phyloP scores from a whole-genome alignment of 92 coral and sea anemone genomes.

The Phymanthus crucifer region DNA sequence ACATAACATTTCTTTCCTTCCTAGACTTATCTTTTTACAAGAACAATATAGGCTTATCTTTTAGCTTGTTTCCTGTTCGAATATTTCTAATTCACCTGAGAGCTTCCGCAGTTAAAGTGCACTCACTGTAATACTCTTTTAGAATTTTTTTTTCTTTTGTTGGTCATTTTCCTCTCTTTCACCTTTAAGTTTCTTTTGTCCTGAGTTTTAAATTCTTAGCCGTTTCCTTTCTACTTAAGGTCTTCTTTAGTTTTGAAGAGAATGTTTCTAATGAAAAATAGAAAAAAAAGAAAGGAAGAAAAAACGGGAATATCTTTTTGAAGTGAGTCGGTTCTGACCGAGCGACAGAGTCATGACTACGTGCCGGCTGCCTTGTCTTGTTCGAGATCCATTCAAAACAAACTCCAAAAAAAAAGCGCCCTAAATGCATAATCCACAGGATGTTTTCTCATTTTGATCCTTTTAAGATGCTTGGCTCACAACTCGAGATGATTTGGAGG shows the following conservation, averaged over 20 bases:
- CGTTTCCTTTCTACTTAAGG: not conserved
- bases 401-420: conserved; percentile 13
- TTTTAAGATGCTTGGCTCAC: conserved; percentile 46
- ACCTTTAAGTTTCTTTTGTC: conserved; percentile 11
- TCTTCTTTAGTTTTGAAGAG: not conserved
- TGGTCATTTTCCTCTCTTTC: conserved; percentile 8
- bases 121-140: conserved; percentile 22
- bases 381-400: conserved; percentile 16
- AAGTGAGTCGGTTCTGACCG: not conserved
- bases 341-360: not conserved
- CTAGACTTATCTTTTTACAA: conserved; percentile 37
- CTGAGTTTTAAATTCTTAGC: not conserved
- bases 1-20: conserved; percentile 50
- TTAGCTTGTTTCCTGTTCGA: conserved; percentile 38
- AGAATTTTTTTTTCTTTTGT: conserved; percentile 28
- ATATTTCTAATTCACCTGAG: conserved; percentile 37
- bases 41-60: conserved; percentile 29
- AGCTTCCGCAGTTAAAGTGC: conserved; percentile 40
- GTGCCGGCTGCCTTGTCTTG: conserved; percentile 7
- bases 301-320: not conserved
- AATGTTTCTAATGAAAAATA: not conserved
- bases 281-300: no score
- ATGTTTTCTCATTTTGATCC: conserved; percentile 41
- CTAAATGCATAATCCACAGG: conserved; percentile 38
- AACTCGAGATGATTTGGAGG: conserved; percentile 35